Base-by-base conservation (phyloP, 2,113 vertebrate species). In the Oxyruncus cristatus region DNA sequence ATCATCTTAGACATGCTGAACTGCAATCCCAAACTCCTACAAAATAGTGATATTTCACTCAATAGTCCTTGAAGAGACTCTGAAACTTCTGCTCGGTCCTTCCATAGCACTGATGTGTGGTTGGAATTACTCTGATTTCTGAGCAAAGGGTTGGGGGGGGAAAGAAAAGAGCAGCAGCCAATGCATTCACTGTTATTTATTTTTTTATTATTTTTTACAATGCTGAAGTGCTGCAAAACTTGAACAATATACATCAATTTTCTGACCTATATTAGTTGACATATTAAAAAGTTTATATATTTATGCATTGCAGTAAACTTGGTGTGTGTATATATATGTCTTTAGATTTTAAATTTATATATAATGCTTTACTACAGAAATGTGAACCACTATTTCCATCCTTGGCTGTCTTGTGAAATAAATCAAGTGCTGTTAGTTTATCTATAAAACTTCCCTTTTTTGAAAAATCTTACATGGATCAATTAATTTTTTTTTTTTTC, bases 171-270 rank as follows among this genome's bases (percentile, higher is more conserved):
- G 85, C 83, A 93, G 86, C 95, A 95, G 88, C 84, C 89, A 89
- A 88, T 37, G 39, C 83, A 52, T 22, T 89, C 79, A 86, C 84
- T 55, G 1, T 85, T 94, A 89, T 93, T 94, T 91, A 79, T 93
- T 94, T 90, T 55, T 88, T 41, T 59, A 28, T 63, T 50, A 63
- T 87, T 84, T 96, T 96, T 96, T 92, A 94, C 35, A 89, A 66
- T 92, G 88, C 94, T 97, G 92, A 93, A 95, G 95, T 95, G 94
- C 89, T 94, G 96, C 92, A 93, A 96, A 94, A 97, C 97, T 97
- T 98, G 97, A 97, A 97, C 61, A 95, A 91, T 90, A 97, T 89
- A 93, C 96, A 97, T 97, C 49, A 30, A 71, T 96, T 96, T 97
- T 96, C 59, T 91, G 84, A 81, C 94, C 93, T 95, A 85, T 83